Conservation (phyloP, 2,797 vertebrate genomes). For the Benthosema pterotum region DNA sequence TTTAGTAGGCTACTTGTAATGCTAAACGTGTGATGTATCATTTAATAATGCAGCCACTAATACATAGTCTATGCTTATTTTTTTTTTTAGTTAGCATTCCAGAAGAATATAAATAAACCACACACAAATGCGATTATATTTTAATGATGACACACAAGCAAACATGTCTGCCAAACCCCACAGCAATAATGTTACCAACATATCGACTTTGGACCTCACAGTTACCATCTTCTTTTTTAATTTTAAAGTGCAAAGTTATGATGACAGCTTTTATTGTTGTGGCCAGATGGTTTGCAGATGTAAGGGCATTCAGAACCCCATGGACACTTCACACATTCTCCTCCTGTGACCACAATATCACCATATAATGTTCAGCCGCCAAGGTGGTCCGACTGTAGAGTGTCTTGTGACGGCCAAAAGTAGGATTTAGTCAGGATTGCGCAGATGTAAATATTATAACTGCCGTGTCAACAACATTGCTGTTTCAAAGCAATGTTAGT, state of each 20-base stretch:
- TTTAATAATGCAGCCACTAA: slow-evolving; percentile 3
- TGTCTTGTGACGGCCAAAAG: slow-evolving; percentile 40
- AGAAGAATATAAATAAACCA: no score
- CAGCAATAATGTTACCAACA: slow-evolving; percentile 33
- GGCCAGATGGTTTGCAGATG: slow-evolving; percentile 14
- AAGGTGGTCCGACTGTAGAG: slow-evolving; percentile 15
- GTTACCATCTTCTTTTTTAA: slow-evolving; percentile 4
- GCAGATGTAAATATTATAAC: slow-evolving; percentile 51
- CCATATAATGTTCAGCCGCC: slow-evolving; percentile 24
- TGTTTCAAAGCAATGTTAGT: slow-evolving; percentile 13
- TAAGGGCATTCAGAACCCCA: slow-evolving; percentile 32
- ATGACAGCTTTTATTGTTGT: not conserved
- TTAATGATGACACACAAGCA: slow-evolving; percentile 18
- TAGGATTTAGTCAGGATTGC: slow-evolving; percentile 31
- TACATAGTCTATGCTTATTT: no score
- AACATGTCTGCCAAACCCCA: slow-evolving; percentile 18
- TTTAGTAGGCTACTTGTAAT: not conserved
- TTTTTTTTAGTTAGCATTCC: no score
- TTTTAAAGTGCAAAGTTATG: slow-evolving; percentile 1
- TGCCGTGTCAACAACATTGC: slow-evolving; percentile 20
- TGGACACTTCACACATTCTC: slow-evolving; percentile 14
- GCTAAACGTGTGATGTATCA: not conserved
- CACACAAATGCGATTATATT: not conserved
- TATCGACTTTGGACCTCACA: slow-evolving; percentile 25
- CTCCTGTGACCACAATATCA: slow-evolving; percentile 24